Evolutionary conservation across 2,888 invertebrate genomes (phyloP).

Genomic region (Acanthosepion esculentum): DNA sequence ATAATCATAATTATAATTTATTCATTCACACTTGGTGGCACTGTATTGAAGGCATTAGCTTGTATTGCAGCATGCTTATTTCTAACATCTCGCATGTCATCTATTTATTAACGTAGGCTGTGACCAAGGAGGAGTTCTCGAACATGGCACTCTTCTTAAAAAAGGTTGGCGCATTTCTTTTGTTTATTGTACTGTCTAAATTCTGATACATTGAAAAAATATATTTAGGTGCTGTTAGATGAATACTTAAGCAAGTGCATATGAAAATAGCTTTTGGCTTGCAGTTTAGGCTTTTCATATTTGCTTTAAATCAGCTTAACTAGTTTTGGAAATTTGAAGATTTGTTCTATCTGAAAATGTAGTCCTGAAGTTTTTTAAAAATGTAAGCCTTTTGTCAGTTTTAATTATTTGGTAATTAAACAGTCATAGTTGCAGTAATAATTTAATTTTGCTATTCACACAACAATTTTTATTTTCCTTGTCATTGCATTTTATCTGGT

Average conservation of each 20-base stretch:
- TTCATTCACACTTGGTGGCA: conserved; percentile 42
- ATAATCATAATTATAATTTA: background rate
- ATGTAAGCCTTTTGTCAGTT: no score
- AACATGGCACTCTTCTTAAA: background rate
- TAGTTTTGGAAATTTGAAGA: background rate
- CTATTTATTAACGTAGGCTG: conserved; percentile 46
- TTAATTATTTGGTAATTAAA: no score
- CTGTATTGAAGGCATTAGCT: conserved; percentile 43
- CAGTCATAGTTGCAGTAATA: no score
- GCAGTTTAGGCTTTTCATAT: background rate
- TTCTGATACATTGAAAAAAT: no score
- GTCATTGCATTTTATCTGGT: no score
- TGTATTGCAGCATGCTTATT: conserved; percentile 41
- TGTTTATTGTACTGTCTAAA: background rate
- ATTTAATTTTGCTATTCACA: no score
- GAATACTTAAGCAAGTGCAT: background rate
- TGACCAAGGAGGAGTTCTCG: conserved; percentile 35
- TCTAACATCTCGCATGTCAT: conserved; percentile 45
- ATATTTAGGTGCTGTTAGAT: no score
- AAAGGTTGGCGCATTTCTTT: conserved; percentile 45
- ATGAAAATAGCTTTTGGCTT: conserved; percentile 11
- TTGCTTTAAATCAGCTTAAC: conserved; percentile 3
- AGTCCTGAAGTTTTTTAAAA: background rate
- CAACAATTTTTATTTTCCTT: no score
- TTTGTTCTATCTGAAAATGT: background rate